Percentiles rank a stretch among this genome's conserved stretches.
Conservation (phyloP, 2,797 vertebrate genomes). For the Macroramphosus scolopax region DNA sequence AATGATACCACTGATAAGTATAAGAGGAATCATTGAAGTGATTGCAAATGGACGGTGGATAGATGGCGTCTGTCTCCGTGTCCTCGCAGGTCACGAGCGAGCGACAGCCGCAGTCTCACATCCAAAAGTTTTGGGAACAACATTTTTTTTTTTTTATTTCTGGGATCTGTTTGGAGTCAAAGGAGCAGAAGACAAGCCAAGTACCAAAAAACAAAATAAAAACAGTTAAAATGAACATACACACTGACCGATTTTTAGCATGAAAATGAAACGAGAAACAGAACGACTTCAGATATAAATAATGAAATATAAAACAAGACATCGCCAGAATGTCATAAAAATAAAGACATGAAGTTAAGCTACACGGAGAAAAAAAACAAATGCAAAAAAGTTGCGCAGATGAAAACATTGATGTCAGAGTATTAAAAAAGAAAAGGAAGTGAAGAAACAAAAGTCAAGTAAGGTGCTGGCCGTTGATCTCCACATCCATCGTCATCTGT, state of each 20-base stretch:
- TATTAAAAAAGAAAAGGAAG: constrained; percentile 71
- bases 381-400: constrained; percentile 51
- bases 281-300: constrained; percentile 75
- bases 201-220: constrained; percentile 74
- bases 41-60: constrained; percentile 32
- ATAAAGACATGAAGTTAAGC: constrained; percentile 60
- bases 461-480: constrained; percentile 83
- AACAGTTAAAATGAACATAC: constrained; percentile 67
- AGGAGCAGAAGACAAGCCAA: constrained; percentile 85
- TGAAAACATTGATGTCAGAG: constrained; percentile 51
- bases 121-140: constrained; percentile 86
- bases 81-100: constrained; percentile 22
- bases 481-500: constrained; percentile 82
- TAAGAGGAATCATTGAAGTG: constrained; percentile 51
- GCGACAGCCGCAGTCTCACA: constrained; percentile 46
- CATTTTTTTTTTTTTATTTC: constrained; percentile 88
- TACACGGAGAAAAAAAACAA: constrained; percentile 54
- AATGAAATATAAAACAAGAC: constrained; percentile 54
- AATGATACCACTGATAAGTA: constrained; percentile 52
- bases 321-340: constrained; percentile 56
- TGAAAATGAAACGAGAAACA: constrained; percentile 56
- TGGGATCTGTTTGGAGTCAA: constrained; percentile 92
- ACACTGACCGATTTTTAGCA: constrained; percentile 64
- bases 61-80: constrained; percentile 29
- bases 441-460: constrained; percentile 66